Evolutionary conservation across 2,797 vertebrate species (phyloP).

Genomic region (Tinamus major): DNA sequence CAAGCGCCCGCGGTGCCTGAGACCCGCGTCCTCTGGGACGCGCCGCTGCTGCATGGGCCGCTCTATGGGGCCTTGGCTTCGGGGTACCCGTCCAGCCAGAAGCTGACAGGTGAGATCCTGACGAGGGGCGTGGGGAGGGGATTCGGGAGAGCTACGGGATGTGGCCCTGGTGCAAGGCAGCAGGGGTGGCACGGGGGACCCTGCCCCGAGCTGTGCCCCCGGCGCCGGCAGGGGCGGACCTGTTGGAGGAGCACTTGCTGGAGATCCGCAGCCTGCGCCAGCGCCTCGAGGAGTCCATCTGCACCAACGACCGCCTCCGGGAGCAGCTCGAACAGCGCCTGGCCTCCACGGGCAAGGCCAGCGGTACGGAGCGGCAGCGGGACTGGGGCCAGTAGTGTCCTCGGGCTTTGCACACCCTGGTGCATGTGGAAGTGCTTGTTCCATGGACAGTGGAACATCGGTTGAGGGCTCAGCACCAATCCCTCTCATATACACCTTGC

Average conservation of each 20-base stretch:
- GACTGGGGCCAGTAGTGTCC: fast-evolving
- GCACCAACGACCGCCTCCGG: conserved; percentile 89
- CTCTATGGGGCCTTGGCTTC: conserved; percentile 76
- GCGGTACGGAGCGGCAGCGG: conserved; percentile 64
- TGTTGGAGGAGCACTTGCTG: conserved; percentile 89
- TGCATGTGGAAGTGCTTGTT: fast-evolving
- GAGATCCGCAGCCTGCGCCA: conserved; percentile 89
- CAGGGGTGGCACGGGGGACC: fast-evolving
- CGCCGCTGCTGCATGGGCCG: conserved; percentile 64
- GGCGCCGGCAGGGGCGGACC: conserved; percentile 80
- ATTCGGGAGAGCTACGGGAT: fast-evolving
- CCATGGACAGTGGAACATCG: fast-evolving
- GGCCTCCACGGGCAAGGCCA: conserved; percentile 65
- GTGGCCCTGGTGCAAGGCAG: neutral
- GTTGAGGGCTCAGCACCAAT: neutral
- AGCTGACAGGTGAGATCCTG: conserved; percentile 82
- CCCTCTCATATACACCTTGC: neutral
- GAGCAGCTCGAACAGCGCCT: conserved; percentile 88
- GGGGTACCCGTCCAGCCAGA: conserved; percentile 80
- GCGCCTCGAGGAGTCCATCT: conserved; percentile 92
- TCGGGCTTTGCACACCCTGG: neutral
- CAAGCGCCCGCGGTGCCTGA: conserved; percentile 58
- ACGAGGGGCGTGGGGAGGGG: neutral
- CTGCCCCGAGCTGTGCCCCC: neutral
- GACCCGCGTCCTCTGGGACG: conserved; percentile 74